A percentile compares a stretch with the other conserved stretches of the same genome.
Conservation (phyloP, 1,140 invertebrate species). For the Tetragonula clypearis region DNA sequence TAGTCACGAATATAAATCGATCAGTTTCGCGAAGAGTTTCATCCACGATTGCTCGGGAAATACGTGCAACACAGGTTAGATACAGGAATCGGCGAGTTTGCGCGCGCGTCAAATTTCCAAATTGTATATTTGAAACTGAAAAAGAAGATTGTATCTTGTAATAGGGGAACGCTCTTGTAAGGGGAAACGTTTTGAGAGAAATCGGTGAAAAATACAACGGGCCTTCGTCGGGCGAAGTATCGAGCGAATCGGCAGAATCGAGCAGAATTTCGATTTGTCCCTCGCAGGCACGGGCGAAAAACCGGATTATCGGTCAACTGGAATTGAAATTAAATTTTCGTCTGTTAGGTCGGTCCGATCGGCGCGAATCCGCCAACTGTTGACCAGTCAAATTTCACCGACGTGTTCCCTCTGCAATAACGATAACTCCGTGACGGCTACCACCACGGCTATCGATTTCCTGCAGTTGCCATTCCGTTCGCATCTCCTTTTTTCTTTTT, state of each 20-base stretch:
- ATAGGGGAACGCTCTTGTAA: background rate
- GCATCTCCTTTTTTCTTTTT: background rate
- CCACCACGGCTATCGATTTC: conserved; percentile 29
- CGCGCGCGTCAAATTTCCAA: too few relatives aligned
- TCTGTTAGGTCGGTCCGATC: background rate
- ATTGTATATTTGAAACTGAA: too few relatives aligned
- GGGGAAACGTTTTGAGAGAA: too few relatives aligned
- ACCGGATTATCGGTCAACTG: background rate
- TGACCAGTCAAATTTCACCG: conserved; percentile 32
- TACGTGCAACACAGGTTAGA: too few relatives aligned
- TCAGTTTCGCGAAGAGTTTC: background rate
- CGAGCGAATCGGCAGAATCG: background rate
- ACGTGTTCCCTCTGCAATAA: conserved; percentile 13
- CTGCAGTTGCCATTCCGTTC: background rate
- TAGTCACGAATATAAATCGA: background rate
- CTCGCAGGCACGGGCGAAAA: background rate
- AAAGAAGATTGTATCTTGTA: too few relatives aligned
- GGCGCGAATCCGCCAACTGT: background rate
- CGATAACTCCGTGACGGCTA: conserved; percentile 38
- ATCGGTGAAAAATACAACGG: background rate
- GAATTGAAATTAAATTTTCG: conserved; percentile 54
- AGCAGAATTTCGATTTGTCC: background rate
- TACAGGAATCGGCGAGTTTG: too few relatives aligned
- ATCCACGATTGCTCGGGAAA: background rate
- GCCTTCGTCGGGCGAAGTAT: background rate